phyloP scores from a whole-genome alignment of 2,797 vertebrate genomes.

The Periparus ater region DNA sequence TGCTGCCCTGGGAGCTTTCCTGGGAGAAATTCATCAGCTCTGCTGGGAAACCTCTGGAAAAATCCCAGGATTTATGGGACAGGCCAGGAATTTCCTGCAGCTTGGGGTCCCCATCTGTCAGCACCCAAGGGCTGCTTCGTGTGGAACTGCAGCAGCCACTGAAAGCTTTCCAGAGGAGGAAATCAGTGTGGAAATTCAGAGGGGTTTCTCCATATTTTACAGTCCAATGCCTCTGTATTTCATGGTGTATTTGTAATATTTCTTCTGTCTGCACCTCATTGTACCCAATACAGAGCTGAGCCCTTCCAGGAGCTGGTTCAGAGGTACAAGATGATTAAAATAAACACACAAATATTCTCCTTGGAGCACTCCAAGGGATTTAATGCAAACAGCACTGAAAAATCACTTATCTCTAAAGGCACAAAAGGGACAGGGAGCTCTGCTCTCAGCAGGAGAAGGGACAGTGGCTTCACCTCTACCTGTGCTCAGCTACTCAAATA shows the following conservation, averaged over 20 bases:
- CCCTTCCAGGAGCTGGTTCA: slow-evolving; percentile 32
- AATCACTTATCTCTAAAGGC: slow-evolving; percentile 29
- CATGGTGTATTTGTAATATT: neutral
- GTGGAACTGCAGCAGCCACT: neutral
- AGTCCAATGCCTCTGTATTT: neutral
- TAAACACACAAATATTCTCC: neutral
- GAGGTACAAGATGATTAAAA: neutral
- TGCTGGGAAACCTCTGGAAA: neutral
- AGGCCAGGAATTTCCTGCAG: neutral
- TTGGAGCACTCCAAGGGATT: neutral
- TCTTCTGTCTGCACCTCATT: neutral
- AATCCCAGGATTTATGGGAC: neutral
- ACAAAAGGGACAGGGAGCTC: neutral
- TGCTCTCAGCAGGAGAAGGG: neutral
- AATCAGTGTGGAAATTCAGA: neutral
- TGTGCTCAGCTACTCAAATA: neutral
- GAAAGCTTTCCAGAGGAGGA: neutral
- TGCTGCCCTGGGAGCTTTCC: neutral
- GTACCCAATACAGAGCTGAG: neutral
- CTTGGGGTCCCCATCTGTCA: neutral
- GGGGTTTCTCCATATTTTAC: neutral
- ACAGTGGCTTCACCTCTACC: neutral
- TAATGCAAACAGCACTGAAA: slow-evolving; percentile 14
- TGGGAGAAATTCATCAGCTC: neutral
- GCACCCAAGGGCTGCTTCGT: neutral